These are phyloP conservation scores for Pteromalus puparum DNA, from an alignment of 1,140 invertebrate genomes.

Conservation along the genomic window DNA sequence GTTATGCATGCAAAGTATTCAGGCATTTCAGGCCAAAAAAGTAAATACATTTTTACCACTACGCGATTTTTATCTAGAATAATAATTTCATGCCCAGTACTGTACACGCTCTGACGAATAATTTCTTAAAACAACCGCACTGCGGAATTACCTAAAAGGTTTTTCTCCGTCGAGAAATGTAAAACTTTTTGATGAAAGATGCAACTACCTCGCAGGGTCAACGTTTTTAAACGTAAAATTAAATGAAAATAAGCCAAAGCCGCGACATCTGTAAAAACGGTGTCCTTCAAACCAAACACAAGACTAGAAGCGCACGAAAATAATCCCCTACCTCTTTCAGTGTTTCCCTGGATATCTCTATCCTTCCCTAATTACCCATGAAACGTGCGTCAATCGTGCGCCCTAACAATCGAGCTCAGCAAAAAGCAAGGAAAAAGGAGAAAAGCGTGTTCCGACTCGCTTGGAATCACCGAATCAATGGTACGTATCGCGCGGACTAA, in stretches of 20 bases:
- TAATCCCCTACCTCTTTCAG: not conserved
- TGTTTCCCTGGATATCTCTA: not conserved
- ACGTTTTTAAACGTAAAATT: too few relatives aligned
- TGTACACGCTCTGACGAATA: too few relatives aligned
- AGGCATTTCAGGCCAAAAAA: not conserved
- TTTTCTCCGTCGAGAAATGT: too few relatives aligned
- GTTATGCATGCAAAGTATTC: not conserved
- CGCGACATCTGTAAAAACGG: not conserved
- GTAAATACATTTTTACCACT: too few relatives aligned
- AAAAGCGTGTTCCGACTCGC: not conserved
- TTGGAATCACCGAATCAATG: slow-evolving; percentile 31
- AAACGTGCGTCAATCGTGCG: not conserved
- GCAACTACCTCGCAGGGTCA: too few relatives aligned
- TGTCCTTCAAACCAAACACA: not conserved
- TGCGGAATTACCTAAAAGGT: too few relatives aligned
- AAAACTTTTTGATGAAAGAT: too few relatives aligned
- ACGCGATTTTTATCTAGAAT: too few relatives aligned
- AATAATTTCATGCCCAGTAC: too few relatives aligned
- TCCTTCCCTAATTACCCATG: slow-evolving; percentile 1
- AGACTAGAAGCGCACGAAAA: not conserved
- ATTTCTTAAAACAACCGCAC: too few relatives aligned
- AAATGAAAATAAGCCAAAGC: too few relatives aligned
- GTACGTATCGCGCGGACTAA: slow-evolving; percentile 19
- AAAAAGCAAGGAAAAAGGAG: slow-evolving; percentile 8
- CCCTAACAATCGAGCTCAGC: not conserved